A percentile compares a stretch with the other conserved stretches of the same genome.
These are phyloP conservation scores for Lasioglossum leucozonium DNA, from an alignment of 2,888 invertebrate genomes.

Conservation along the genomic window DNA sequence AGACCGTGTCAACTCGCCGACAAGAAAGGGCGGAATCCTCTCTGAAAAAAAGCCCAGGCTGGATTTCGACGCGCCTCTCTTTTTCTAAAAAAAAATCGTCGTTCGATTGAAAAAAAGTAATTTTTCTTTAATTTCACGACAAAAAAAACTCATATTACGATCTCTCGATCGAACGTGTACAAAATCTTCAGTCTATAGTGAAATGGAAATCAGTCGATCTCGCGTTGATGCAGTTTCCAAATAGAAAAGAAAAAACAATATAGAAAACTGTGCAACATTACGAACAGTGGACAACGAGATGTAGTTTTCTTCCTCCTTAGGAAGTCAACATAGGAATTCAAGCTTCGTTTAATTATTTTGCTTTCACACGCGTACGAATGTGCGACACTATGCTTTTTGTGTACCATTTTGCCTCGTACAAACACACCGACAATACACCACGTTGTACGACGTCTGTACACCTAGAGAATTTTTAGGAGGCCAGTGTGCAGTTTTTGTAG, in stretches of 20 bases:
- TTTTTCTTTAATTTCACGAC: no score
- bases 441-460: conserved; percentile 33
- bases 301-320: conserved; percentile 20
- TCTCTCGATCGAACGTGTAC: no score
- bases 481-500: conserved; percentile 45
- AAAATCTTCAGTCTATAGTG: background rate
- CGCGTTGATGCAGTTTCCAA: background rate
- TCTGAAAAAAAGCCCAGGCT: background rate
- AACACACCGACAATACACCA: conserved; percentile 38
- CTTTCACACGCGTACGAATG: conserved; percentile 34
- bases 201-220: background rate
- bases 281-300: background rate
- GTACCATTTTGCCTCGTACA: conserved; percentile 40
- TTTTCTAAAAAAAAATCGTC: background rate
- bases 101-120: background rate
- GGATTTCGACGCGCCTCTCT: background rate
- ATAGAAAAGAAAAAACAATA: background rate
- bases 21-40: no score
- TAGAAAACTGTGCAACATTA: background rate
- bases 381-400: conserved; percentile 49
- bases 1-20: background rate
- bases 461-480: conserved; percentile 31
- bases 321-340: conserved; percentile 15
- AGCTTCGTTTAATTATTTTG: conserved; percentile 29
- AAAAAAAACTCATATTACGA: no score